Evolutionary conservation across 2,113 vertebrate species (phyloP).

Genomic region (Oryctolagus cuniculus): mOryCun1.1 NC_091438.1:74077501-74078000

Average conservation of each 20-base stretch:
- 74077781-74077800: not conserved
- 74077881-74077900: not conserved
- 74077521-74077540: too few relatives aligned
- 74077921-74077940: not conserved
- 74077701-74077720: not conserved
- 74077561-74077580: not conserved
- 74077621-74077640: not conserved
- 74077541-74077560: not conserved
- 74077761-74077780: not conserved
- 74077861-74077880: not conserved
- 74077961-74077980: not conserved
- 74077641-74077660: not conserved
- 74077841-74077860: rapidly evolving
- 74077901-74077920: not conserved
- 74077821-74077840: too few relatives aligned
- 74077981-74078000: not conserved
- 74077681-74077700: not conserved
- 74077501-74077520: too few relatives aligned
- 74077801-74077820: not conserved
- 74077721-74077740: not conserved
- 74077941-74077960: not conserved
- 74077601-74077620: not conserved
- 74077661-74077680: not conserved
- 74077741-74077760: not conserved
- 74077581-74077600: not conserved